These are phyloP conservation scores for Cotesia chilonis DNA, from an alignment of 1,140 invertebrate genomes.

Conservation along the genomic window DNA sequence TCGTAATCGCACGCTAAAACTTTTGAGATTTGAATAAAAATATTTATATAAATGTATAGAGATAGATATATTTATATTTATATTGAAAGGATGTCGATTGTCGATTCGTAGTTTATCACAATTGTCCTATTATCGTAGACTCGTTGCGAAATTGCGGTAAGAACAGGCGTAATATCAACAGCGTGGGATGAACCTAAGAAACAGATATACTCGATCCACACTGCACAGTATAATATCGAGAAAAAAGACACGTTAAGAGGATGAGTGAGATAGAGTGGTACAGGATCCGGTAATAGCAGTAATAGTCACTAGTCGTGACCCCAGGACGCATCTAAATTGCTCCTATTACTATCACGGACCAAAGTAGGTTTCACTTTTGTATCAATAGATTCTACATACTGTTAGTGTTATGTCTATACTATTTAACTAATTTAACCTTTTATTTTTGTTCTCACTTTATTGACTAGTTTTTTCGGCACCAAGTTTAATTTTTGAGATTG, in stretches of 20 bases:
- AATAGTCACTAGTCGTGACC: slow-evolving; percentile 55
- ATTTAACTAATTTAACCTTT: neutral
- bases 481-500: no score
- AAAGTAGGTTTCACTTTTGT: slow-evolving; percentile 48
- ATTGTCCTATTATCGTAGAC: slow-evolving; percentile 24
- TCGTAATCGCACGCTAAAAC: no score
- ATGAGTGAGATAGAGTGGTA: slow-evolving; percentile 37
- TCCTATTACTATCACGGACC: slow-evolving; percentile 47
- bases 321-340: slow-evolving; percentile 56
- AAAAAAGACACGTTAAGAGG: neutral
- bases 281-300: slow-evolving; percentile 57
- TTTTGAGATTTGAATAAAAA: no score
- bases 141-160: slow-evolving; percentile 17
- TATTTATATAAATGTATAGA: no score
- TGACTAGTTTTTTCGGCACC: no score
- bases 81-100: slow-evolving; percentile 16
- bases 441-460: neutral
- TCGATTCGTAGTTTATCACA: slow-evolving; percentile 25
- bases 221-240: neutral
- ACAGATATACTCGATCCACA: neutral
- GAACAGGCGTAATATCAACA: slow-evolving; percentile 32
- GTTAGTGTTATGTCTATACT: neutral
- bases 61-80: neutral
- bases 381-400: neutral
- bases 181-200: slow-evolving; percentile 30